phyloP scores from a whole-genome alignment of 2,888 invertebrate genomes.

The Aricia artaxerxes region DNA sequence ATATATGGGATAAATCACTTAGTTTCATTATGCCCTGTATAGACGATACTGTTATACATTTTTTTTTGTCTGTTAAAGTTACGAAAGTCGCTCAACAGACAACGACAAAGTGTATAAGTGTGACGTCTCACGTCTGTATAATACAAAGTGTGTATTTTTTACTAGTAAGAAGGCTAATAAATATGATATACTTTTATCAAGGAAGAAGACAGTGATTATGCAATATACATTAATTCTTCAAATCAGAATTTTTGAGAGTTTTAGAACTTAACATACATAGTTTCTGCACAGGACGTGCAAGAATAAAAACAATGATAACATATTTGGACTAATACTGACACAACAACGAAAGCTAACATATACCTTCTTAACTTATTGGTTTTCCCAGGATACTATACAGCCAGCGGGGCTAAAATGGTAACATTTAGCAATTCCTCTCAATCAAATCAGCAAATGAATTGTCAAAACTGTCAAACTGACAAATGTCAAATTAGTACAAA shows the following conservation, averaged over 20 bases:
- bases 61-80: no score
- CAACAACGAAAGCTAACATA: slow-evolving; percentile 25
- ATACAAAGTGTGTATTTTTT: neutral
- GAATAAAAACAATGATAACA: neutral
- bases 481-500: no score
- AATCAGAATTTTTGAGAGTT: neutral
- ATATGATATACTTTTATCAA: neutral
- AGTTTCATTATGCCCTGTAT: no score
- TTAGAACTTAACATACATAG: neutral
- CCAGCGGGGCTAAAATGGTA: no score
- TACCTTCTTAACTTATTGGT: neutral
- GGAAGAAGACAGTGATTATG: neutral
- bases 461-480: no score
- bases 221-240: neutral
- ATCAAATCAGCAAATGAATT: no score
- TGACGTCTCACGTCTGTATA: no score
- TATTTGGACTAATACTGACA: neutral
- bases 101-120: no score
- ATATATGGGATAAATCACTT: no score
- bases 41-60: no score
- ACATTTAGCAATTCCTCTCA: no score
- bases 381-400: neutral
- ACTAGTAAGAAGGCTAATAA: neutral
- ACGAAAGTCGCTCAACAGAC: no score
- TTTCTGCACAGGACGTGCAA: neutral